Evolutionary conservation across 2,113 vertebrate genomes (phyloP).

Genomic region (Corydoras maculifer): DNA sequence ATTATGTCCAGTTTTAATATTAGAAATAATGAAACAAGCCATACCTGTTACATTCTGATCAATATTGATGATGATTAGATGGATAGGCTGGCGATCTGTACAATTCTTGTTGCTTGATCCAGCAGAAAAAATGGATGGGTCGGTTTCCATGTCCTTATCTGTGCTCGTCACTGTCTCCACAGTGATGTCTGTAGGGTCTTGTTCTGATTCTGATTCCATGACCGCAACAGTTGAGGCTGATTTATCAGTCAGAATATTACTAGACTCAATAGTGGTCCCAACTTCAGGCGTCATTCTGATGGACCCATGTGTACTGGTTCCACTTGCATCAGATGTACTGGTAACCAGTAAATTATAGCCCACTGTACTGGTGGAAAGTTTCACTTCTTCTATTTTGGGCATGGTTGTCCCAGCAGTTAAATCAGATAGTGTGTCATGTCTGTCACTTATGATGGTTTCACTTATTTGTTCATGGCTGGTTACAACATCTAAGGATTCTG

Average conservation of each 20-base stretch:
- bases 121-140: constrained; percentile 54
- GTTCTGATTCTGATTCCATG: constrained; percentile 48
- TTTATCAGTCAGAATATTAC: constrained; percentile 46
- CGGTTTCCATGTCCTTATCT: constrained; percentile 60
- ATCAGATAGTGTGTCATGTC: constrained; percentile 30
- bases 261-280: background rate
- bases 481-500: background rate
- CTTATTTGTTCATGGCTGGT: background rate
- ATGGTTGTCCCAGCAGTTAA: constrained; percentile 15
- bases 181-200: constrained; percentile 16
- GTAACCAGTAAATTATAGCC: background rate
- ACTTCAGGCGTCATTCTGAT: background rate
- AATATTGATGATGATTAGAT: constrained; percentile 67
- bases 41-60: constrained; percentile 43
- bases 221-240: constrained; percentile 29
- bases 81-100: constrained; percentile 42
- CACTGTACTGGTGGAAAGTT: background rate
- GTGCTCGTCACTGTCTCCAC: constrained; percentile 45
- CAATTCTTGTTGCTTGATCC: constrained; percentile 25
- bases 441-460: too few species aligned
- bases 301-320: constrained; percentile 23
- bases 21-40: background rate
- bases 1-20: too few species aligned
- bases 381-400: constrained; percentile 4
- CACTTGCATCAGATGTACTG: constrained; percentile 54